Percentiles rank a stretch among this genome's conserved stretches.
Conservation (phyloP, 2,797 vertebrate genomes). For the Crypturellus tataupa region DNA sequence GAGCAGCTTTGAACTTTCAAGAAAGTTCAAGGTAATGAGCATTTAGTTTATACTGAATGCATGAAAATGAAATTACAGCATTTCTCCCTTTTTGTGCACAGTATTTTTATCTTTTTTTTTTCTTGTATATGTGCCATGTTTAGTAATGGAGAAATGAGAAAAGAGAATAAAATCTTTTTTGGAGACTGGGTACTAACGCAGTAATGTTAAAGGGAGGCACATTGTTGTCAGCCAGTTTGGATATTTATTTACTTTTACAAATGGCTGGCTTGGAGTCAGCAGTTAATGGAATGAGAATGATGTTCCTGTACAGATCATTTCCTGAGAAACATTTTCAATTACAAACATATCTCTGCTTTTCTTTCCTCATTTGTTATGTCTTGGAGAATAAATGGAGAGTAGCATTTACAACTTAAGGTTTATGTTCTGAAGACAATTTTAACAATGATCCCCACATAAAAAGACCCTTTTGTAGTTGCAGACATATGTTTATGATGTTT, state of each 20-base stretch:
- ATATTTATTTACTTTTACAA: slow-evolving; percentile 84
- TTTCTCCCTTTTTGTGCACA: slow-evolving; percentile 35
- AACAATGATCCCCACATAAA: slow-evolving; percentile 64
- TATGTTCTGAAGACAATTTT: slow-evolving; percentile 79
- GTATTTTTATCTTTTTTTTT: slow-evolving; percentile 53
- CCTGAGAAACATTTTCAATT: slow-evolving; percentile 84
- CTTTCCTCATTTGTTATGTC: slow-evolving; percentile 79
- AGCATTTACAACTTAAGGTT: slow-evolving; percentile 73
- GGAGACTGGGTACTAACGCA: slow-evolving; percentile 77
- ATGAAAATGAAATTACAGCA: slow-evolving; percentile 55
- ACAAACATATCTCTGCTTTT: slow-evolving; percentile 81
- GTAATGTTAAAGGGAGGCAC: slow-evolving; percentile 73
- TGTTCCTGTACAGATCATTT: slow-evolving; percentile 83
- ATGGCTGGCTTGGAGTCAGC: slow-evolving; percentile 83
- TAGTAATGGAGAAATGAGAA: slow-evolving; percentile 75
- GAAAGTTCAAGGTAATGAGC: slow-evolving; percentile 51
- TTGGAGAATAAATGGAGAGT: slow-evolving; percentile 75
- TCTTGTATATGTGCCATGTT: slow-evolving; percentile 62
- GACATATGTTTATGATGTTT: slow-evolving; percentile 74
- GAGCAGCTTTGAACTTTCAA: slow-evolving; percentile 45
- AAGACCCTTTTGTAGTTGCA: slow-evolving; percentile 70
- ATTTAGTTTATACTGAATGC: slow-evolving; percentile 55
- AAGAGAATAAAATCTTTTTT: slow-evolving; percentile 73
- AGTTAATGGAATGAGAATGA: slow-evolving; percentile 85
- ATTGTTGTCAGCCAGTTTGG: slow-evolving; percentile 76